Conservation (phyloP, 2,888 invertebrate species). For the Drosophila nr. perissopoda region DNA sequence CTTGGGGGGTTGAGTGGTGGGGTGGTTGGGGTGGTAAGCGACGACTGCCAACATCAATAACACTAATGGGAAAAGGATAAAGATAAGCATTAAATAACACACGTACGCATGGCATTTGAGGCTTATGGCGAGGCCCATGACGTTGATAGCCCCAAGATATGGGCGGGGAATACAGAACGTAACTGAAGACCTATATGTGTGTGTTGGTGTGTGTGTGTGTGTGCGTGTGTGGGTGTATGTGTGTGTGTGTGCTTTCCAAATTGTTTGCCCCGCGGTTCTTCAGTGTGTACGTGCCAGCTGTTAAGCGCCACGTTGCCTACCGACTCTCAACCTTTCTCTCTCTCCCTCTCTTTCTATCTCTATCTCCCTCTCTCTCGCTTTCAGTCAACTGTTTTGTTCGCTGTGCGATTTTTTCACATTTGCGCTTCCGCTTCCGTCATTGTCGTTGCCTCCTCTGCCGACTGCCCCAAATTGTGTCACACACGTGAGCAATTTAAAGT, state of each 20-base stretch:
- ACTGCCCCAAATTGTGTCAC: constrained; percentile 70
- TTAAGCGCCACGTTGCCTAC: constrained; percentile 50
- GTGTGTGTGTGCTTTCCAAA: constrained; percentile 43
- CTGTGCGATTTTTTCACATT: constrained; percentile 70
- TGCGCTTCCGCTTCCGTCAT: constrained; percentile 71
- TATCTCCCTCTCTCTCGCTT: not conserved
- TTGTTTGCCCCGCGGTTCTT: constrained; percentile 51
- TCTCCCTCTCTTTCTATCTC: not conserved
- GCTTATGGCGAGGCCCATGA: constrained; percentile 54
- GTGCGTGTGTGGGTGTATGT: constrained; percentile 2
- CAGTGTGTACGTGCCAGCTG: constrained; percentile 67
- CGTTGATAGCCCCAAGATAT: constrained; percentile 50
- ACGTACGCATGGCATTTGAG: constrained; percentile 65
- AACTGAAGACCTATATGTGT: constrained; percentile 29
- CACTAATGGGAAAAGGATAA: constrained; percentile 82
- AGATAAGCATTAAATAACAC: constrained; percentile 81
- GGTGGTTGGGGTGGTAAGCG: constrained; percentile 19
- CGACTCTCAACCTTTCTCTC: not conserved
- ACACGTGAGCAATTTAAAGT: constrained; percentile 80
- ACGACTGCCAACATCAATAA: constrained; percentile 78
- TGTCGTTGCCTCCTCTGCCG: constrained; percentile 38
- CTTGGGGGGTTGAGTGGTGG: not conserved
- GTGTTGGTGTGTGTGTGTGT: constrained; percentile 3
- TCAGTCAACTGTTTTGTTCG: constrained; percentile 52
- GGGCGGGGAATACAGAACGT: constrained; percentile 4